Conservation (phyloP, 2,888 invertebrate species). For the Lissocephala sabroskyi region DNA sequence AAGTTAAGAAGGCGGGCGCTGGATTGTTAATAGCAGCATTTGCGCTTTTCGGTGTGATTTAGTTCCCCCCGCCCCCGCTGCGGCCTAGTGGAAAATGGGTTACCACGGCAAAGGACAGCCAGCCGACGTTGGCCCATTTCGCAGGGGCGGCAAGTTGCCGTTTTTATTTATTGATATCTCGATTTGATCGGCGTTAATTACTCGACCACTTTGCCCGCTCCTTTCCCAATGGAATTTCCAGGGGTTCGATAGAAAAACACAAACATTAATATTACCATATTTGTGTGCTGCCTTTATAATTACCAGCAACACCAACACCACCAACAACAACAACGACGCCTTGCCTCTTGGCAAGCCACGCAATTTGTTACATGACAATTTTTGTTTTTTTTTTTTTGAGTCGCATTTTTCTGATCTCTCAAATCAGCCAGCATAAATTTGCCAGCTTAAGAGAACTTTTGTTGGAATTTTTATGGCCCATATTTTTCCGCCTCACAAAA, state of each 20-base stretch:
- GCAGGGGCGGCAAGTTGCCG: too few species aligned
- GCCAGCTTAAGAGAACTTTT: constrained; percentile 36
- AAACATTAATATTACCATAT: constrained; percentile 45
- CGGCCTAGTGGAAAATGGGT: constrained; percentile 23
- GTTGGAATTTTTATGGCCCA: constrained; percentile 44
- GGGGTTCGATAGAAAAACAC: background rate
- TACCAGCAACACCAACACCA: constrained; percentile 30
- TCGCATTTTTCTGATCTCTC: constrained; percentile 8
- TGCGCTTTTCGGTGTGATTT: constrained; percentile 31
- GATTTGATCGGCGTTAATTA: constrained; percentile 37
- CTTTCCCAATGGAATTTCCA: constrained; percentile 11
- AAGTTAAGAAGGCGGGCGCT: constrained; percentile 47
- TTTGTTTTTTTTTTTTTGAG: constrained; percentile 16
- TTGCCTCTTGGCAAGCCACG: too few species aligned
- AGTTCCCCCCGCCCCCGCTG: too few species aligned
- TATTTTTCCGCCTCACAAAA: too few species aligned
- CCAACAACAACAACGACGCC: constrained; percentile 5
- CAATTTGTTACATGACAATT: constrained; percentile 44
- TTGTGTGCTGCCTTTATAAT: constrained; percentile 44
- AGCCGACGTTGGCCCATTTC: too few species aligned
- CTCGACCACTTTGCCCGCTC: too few species aligned
- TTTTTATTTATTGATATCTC: constrained; percentile 55
- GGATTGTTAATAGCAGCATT: constrained; percentile 12
- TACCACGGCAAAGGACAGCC: constrained; percentile 36
- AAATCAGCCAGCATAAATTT: background rate